phyloP scores from a whole-genome alignment of 2,113 vertebrate genomes.

The Synodontis membranacea region DNA sequence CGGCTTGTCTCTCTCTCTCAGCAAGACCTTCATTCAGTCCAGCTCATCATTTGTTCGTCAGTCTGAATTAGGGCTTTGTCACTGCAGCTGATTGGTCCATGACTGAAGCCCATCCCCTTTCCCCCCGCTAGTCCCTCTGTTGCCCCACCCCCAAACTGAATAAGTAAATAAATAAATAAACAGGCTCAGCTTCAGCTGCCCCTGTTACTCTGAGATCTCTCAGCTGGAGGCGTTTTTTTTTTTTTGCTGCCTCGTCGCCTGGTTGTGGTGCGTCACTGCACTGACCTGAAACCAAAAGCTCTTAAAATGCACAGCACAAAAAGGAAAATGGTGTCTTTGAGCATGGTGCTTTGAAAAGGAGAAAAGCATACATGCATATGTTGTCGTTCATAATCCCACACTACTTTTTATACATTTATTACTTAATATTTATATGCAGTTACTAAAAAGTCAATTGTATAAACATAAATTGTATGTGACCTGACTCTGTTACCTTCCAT shows the following conservation, averaged over 20 bases:
- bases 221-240: constrained; percentile 45
- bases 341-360: background rate
- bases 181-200: background rate
- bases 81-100: constrained; percentile 8
- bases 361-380: background rate
- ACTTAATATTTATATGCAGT: background rate
- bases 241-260: constrained; percentile 26
- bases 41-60: constrained; percentile 40
- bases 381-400: background rate
- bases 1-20: constrained; percentile 26
- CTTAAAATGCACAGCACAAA: background rate
- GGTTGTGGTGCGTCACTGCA: constrained; percentile 21
- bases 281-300: background rate
- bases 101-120: constrained; percentile 18
- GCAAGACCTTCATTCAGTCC: constrained; percentile 58
- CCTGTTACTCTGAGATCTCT: constrained; percentile 40
- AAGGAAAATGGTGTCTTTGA: background rate
- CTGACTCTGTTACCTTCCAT: background rate
- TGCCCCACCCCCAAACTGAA: background rate
- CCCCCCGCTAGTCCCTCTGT: background rate
- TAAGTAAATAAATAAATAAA: background rate
- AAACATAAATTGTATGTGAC: background rate
- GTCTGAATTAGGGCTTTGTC: constrained; percentile 40
- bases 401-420: background rate
- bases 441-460: background rate